Conservation (phyloP, 2,888 invertebrate species). For the Lucinisca nassula region DNA sequence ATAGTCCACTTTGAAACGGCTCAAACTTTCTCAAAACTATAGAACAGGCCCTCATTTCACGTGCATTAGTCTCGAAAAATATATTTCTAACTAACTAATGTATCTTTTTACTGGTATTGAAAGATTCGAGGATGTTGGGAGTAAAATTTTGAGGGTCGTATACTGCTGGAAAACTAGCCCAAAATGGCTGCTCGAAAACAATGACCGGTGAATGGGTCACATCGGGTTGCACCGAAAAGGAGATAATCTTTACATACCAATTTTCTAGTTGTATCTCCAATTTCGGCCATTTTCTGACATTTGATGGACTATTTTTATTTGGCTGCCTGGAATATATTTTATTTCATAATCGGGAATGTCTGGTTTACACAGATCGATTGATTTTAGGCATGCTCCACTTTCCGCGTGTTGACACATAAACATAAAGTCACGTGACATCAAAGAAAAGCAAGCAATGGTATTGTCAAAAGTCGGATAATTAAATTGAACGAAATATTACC, state of each 20-base stretch:
- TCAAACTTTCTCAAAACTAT: background rate
- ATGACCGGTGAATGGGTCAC: background rate
- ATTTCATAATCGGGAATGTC: background rate
- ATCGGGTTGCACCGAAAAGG: background rate
- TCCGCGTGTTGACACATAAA: background rate
- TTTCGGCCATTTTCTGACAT: background rate
- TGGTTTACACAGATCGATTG: background rate
- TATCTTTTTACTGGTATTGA: background rate
- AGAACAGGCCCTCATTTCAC: background rate
- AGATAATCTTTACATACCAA: slow-evolving; percentile 60
- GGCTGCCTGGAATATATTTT: background rate
- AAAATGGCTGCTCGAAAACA: slow-evolving; percentile 12
- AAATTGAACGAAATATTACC: background rate
- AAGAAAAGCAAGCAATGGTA: background rate
- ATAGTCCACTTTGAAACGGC: background rate
- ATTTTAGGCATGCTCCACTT: background rate
- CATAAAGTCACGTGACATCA: background rate
- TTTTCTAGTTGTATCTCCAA: slow-evolving; percentile 36
- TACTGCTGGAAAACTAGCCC: background rate
- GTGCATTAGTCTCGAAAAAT: background rate
- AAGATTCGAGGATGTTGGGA: background rate
- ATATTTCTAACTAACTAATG: background rate
- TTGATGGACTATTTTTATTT: background rate
- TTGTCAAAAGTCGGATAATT: background rate
- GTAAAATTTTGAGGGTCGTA: background rate